Base-by-base conservation (phyloP, 2,888 invertebrate species). In the Harpalus rubripes region DNA sequence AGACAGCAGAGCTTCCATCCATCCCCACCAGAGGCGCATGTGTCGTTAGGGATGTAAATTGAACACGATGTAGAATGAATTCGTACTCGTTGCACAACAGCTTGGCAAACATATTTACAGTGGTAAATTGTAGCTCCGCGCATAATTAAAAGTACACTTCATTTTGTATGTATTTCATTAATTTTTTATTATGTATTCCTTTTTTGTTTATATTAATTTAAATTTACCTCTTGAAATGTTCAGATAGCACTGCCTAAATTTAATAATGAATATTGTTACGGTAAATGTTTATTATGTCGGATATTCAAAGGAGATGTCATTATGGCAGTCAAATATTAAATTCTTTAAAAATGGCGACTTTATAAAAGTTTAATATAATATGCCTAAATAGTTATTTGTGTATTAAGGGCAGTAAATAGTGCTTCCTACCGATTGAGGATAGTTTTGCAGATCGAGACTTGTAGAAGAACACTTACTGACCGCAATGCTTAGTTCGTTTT, bases 131-230 rank as follows among this genome's bases (percentile, higher is more conserved):
- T 82, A 61, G 59, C 79, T 22, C 41, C 12, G 39, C 22, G 44
- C 59, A 82, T 82, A 82, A 82, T 82, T 82, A 82, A 82, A 82
- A 82, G 82, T 72, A 82, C 82, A 82, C 82, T 82, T 82, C 82
- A 72, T 82, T 72, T 52, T 82, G 72, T 82, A 82, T 82, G 82
- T 82, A 82, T 74, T 82, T 82, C 82, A 82, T 82, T 72, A 58
- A 82, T 82, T 72, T 58, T 82, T 82, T 56, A 82, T 18, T 58
- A 72, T 72, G 82, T 81, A 56, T n/a, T 72, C 58, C 39, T 68
- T 82, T 72, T 58, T 82, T 82, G 52, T 58, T 59, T 82, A 82
- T 58, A 72, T 82, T 72, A 72, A 18, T 39, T 82, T 58, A 68
- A 81, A 81, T 81, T 68, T 68, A 81, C 68, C 68, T 68, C 52